Evolutionary conservation across 2,797 vertebrate species (phyloP).

Genomic region (Myotis pilosus): DNA sequence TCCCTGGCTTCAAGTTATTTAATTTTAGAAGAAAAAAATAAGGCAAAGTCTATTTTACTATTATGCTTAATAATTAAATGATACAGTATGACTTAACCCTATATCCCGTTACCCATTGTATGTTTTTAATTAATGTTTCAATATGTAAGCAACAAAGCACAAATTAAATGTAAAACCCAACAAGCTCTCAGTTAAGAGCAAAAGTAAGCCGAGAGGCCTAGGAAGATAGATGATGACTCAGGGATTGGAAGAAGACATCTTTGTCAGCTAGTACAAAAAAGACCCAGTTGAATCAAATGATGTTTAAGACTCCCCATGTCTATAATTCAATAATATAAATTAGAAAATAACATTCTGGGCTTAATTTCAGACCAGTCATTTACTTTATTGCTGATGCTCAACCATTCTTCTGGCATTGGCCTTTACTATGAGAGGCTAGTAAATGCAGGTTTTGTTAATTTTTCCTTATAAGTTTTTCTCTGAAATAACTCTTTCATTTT

Average conservation of each 20-base stretch:
- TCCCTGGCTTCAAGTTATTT: neutral
- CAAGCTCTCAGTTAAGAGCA: neutral
- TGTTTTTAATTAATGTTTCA: constrained; percentile 18
- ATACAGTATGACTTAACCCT: neutral
- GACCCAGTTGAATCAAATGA: neutral
- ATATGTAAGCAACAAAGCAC: neutral
- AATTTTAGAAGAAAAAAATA: constrained; percentile 48
- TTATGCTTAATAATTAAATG: constrained; percentile 20
- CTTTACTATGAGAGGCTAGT: neutral
- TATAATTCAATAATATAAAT: neutral
- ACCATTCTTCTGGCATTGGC: neutral
- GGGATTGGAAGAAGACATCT: neutral
- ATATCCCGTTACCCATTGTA: neutral
- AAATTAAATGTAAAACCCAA: constrained; percentile 13
- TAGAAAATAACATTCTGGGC: neutral
- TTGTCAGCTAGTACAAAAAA: neutral
- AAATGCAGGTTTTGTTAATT: neutral
- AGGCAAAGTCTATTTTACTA: neutral
- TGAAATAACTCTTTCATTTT: constrained; percentile 47
- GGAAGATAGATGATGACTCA: neutral
- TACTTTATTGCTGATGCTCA: neutral
- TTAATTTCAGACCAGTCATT: neutral
- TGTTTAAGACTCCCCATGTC: neutral
- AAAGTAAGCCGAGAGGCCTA: neutral
- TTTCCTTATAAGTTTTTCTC: neutral